Base-by-base conservation (phyloP, 2,888 invertebrate genomes). In the Eumacrocentrus americanus region DNA sequence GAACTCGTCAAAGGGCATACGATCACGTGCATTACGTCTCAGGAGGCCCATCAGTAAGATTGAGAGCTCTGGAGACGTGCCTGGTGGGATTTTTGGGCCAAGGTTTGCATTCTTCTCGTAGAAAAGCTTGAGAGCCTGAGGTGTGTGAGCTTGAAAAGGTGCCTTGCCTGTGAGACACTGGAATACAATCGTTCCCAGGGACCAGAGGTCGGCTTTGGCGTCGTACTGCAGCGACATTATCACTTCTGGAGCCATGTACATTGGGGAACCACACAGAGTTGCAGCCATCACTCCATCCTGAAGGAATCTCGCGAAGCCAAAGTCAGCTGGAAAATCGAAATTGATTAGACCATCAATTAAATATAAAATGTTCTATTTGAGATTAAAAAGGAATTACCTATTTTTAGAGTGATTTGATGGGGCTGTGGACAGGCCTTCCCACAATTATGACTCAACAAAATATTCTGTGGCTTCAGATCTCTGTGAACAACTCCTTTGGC, bases 191-290 rank as follows among this genome's bases (percentile, higher is more conserved):
- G 98, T 99, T 56, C 99, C 99, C 72, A 99, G 86, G 69, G 98
- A 98, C 98, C 99, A 99, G 61, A 99, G 87, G 84, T 99, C 99
- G 7, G 99, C 99, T 85, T 99, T 99, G 56, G 97, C 98, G 82
- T 97, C 97, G 80, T 99, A 99, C 78, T 98, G 95, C 65, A 95
- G 83, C 1, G 98, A 98, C 98, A 99, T 98, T 74, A 99, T 99
- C 56, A 99, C 98, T 85, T 98, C 98, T 0, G 98, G 98, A 34
- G 98, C 98, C 98, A 99, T 99, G 80, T 99, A 99, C 99, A 99
- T 99, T 11, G 99, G 99, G 48, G 98, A 99, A 47, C 99, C 99
- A 82, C 99, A 99, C 40, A 99, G 85, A 29, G 99, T 99, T 64
- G 97, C 98, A 57, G 99, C 99, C 99, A 99, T 99, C 57, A 96